Percentiles rank a stretch among this genome's conserved stretches.
phyloP scores from a whole-genome alignment of 2,888 invertebrate species.

The Proisotoma minuta region DNA sequence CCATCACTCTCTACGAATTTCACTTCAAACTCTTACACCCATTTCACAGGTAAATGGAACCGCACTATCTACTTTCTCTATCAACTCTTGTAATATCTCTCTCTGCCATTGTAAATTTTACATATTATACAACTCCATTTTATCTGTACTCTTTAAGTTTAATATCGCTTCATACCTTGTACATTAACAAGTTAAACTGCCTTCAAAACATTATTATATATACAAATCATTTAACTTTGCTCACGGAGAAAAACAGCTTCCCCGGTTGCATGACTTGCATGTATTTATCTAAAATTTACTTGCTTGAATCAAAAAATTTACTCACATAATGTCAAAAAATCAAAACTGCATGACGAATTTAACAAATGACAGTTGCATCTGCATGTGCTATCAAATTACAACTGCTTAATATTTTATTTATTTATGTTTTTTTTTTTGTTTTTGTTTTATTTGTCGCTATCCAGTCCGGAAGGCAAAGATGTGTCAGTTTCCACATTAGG shows the following conservation, averaged over 20 bases:
- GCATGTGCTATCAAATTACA: constrained; percentile 3
- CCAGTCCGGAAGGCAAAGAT: constrained; percentile 45
- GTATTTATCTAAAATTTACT: neutral
- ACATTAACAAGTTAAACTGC: neutral
- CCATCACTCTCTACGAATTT: constrained; percentile 49
- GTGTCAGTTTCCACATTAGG: constrained; percentile 32
- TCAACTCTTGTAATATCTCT: no score
- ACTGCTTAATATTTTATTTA: neutral
- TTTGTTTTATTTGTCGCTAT: neutral
- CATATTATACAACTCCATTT: no score
- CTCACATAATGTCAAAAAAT: no score
- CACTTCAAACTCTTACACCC: constrained; percentile 48
- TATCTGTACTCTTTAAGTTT: no score
- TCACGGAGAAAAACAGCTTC: neutral
- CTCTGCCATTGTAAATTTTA: no score
- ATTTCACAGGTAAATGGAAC: constrained; percentile 47
- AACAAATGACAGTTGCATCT: neutral
- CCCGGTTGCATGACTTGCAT: constrained; percentile 7
- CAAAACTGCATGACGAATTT: neutral
- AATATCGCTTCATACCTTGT: neutral
- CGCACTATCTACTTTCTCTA: no score
- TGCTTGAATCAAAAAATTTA: no score
- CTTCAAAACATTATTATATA: neutral
- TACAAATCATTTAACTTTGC: neutral
- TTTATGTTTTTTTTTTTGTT: constrained; percentile 14